phyloP scores from a whole-genome alignment of 1,140 invertebrate genomes.

The Paralvinella palmiformis region DNA sequence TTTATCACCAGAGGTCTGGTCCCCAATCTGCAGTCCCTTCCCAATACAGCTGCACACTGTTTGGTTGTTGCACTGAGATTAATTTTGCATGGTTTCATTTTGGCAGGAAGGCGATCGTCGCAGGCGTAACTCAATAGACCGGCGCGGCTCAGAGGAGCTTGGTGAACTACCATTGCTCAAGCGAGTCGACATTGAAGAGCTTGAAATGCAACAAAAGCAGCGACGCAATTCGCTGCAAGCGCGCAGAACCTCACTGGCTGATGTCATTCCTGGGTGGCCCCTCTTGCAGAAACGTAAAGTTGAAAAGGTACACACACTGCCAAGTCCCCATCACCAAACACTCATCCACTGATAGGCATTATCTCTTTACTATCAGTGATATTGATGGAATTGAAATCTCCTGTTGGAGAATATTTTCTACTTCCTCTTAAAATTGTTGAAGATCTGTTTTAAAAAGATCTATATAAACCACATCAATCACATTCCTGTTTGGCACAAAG shows the following conservation, averaged over 20 bases:
- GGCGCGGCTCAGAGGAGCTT: not conserved
- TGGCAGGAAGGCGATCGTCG: too few species aligned
- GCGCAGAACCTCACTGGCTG: slow-evolving; percentile 82
- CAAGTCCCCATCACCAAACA: too few species aligned
- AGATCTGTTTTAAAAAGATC: too few species aligned
- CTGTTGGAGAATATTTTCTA: too few species aligned
- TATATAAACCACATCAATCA: too few species aligned
- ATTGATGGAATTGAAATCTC: too few species aligned
- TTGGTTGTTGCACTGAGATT: not conserved
- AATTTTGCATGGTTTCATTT: not conserved
- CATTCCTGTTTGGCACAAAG: too few species aligned
- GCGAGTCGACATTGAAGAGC: slow-evolving; percentile 8
- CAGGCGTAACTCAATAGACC: not conserved
- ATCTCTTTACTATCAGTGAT: too few species aligned
- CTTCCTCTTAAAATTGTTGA: too few species aligned
- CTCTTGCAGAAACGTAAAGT: slow-evolving; percentile 64
- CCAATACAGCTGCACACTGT: not conserved
- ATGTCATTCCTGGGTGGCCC: slow-evolving; percentile 94
- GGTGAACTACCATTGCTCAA: not conserved
- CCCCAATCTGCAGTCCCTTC: too few species aligned
- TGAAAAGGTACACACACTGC: slow-evolving; percentile 37
- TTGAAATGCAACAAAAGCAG: slow-evolving; percentile 29
- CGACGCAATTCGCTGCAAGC: slow-evolving; percentile 50
- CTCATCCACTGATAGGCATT: too few species aligned
- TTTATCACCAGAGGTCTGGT: too few species aligned